Base-by-base conservation (phyloP, 2,888 invertebrate genomes). In the Andrena haemorrhoa region DNA sequence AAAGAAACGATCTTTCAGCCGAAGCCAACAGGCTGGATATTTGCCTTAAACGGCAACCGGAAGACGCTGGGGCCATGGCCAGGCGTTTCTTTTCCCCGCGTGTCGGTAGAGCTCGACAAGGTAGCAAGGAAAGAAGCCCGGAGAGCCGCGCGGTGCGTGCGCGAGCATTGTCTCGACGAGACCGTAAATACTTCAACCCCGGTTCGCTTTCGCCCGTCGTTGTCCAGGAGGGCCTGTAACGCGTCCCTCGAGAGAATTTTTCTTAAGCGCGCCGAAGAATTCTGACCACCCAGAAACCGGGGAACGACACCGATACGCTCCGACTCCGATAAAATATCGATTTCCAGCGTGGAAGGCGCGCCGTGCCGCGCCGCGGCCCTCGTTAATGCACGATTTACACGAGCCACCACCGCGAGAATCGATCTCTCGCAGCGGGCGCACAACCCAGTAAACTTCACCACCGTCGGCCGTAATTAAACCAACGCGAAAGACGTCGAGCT, bases 171-270 rank as follows among this genome's bases (percentile, higher is more conserved):
- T 92, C 89, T 90, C 88, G 81, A 78, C 84, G 83, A 82, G 89
- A 90, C 88, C 92, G 90, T 92, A 92, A 92, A 92, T 92, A 91
- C 89, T 90, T 91, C 88, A 86, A 84, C 75, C 80, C 83, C 70
- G 81, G 80, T 81, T 78, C n/a, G 83, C 85, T 87, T 89, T 87
- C 86, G 86, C 84, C 75, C 80, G 79, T 73, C 81, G 88, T 80
- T 83, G 74, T 73, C 76, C 83, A 70, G 73, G 75, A 77, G 81
- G 71, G 68, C 74, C 79, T 72, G 88, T 78, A 87, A 79, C 79
- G 78, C 81, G 88, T 70, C 75, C 81, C 66, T 41, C 75, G 74
- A 84, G 79, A 85, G 23, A 56, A 23, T 78, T 78, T 87, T 86
- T 85, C 83, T 64, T 29, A 77, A 73, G 70, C 65, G 12, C 72